Base-by-base conservation (phyloP, 2,888 invertebrate species). In the Trachelus stipa region DNA sequence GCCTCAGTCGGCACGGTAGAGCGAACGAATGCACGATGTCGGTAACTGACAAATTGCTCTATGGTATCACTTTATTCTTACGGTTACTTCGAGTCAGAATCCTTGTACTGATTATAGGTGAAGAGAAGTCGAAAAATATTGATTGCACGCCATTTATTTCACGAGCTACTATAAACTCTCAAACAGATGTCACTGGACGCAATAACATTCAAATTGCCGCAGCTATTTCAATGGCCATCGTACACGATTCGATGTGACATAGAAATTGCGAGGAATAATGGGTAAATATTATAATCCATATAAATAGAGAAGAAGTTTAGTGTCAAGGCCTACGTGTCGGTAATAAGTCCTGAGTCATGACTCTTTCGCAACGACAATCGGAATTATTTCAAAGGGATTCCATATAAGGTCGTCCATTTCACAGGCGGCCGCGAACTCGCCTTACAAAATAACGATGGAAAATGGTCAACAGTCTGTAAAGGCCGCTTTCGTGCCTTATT, bases 301-400 rank as follows among this genome's bases (percentile, higher is more conserved):
- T 56, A 56, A 56, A 56, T 56, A 56, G 77, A 73, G 81, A 76
- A 75, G 75, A 83, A 80, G 77, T 84, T 83, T 84, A 84, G 84
- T 84, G 84, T 84, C 84, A 84, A 84, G 84, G 84, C 76, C 79
- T 79, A 77, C 79, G 77, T 79, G 75, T 81, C 80, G 79, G 81
- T 82, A 81, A 83, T 85, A 84, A 83, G 83, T 80, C 81, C 71
- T 71, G 71, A 71, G 71, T 71, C 71, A 71, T 11, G 12, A 6
- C 71, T 71, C 37, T 77, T 77, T 77, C 77, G 77, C 77, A 77
- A 77, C 77, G 76, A 77, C 37, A 74, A 69, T 56, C 75, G 73
- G 75, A 77, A 75, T 75, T 75, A 69, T 75, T 77, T 77, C 12
- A 74, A 74, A 77, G 74, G 69, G 74, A 74, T 71, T 74, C 77